Evolutionary conservation across 2,797 vertebrate species (phyloP).

Genomic region (Microchirus variegatus): DNA sequence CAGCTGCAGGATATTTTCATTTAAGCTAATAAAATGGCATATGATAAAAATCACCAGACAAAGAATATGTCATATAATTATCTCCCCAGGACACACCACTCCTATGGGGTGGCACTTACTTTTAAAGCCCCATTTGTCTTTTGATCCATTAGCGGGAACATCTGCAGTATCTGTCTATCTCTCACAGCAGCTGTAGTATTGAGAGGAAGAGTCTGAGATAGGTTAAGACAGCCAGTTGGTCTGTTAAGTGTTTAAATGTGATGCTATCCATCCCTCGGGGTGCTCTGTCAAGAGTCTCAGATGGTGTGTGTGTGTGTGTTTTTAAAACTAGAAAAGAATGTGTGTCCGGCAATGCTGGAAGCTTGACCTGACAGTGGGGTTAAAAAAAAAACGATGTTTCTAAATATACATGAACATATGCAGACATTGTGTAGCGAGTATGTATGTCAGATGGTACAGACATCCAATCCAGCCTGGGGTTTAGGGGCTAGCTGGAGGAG

Average conservation of each 20-base stretch:
- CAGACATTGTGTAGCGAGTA: constrained; percentile 2
- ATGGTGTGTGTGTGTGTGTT: constrained; percentile 12
- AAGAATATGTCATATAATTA: constrained; percentile 80
- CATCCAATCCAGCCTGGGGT: neutral
- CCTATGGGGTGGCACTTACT: constrained; percentile 48
- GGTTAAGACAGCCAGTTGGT: constrained; percentile 81
- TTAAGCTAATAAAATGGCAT: constrained; percentile 58
- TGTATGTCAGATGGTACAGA: constrained; percentile 21
- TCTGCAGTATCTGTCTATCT: constrained; percentile 76
- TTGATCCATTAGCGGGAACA: constrained; percentile 82
- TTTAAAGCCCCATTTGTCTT: constrained; percentile 81
- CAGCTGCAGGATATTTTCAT: constrained; percentile 51
- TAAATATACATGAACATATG: constrained; percentile 7
- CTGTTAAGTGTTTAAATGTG: constrained; percentile 83
- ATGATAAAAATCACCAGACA: constrained; percentile 80
- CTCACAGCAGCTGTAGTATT: constrained; percentile 68
- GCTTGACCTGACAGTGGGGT: constrained; percentile 2
- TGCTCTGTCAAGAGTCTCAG: constrained; percentile 30
- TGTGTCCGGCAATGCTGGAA: constrained; percentile 5
- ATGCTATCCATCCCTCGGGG: constrained; percentile 78
- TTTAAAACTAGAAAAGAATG: neutral
- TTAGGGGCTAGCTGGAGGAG: neutral
- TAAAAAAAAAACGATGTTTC: neutral
- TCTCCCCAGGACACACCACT: constrained; percentile 81
- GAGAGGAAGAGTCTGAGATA: constrained; percentile 64